Percentiles rank a stretch among this genome's conserved stretches.
Evolutionary conservation across 2,888 invertebrate species (phyloP).

Genomic region (Sthenelais limicola): DNA sequence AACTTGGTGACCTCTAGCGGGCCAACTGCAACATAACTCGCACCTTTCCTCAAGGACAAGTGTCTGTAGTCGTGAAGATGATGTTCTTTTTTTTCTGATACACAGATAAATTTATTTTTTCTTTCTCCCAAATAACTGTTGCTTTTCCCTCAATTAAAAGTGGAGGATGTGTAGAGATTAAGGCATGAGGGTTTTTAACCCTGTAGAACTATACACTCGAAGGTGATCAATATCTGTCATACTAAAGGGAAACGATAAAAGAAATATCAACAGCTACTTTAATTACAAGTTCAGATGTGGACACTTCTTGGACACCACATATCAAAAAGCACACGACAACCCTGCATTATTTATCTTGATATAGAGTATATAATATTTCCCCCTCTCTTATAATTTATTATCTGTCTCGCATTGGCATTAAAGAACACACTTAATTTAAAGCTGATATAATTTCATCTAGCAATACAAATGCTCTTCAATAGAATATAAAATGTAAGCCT

Average conservation of each 20-base stretch:
- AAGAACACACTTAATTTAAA: too few relatives aligned
- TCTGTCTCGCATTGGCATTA: too few relatives aligned
- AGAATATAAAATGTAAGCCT: constrained; percentile 4
- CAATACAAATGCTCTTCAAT: constrained; percentile 6
- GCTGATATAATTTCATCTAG: constrained; percentile 9
- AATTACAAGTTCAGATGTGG: not conserved
- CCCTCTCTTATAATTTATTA: too few relatives aligned
- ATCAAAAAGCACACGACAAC: constrained; percentile 30
- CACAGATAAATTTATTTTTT: too few relatives aligned
- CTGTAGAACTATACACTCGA: constrained; percentile 6
- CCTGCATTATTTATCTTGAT: constrained; percentile 10
- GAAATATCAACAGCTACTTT: constrained; percentile 3
- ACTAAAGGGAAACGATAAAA: not conserved
- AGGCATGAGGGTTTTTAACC: not conserved
- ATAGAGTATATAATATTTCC: not conserved
- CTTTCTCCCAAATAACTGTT: too few relatives aligned
- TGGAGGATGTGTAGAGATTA: too few relatives aligned
- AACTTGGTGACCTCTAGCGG: constrained; percentile 15
- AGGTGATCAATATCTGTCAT: not conserved
- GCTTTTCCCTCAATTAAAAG: too few relatives aligned
- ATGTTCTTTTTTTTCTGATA: too few relatives aligned
- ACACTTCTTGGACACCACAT: constrained; percentile 20
- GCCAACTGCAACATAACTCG: not conserved
- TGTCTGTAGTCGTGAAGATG: not conserved
- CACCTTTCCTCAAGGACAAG: constrained; percentile 2